Base-by-base conservation (phyloP, 2,113 vertebrate genomes). In the Mugil cephalus region DNA sequence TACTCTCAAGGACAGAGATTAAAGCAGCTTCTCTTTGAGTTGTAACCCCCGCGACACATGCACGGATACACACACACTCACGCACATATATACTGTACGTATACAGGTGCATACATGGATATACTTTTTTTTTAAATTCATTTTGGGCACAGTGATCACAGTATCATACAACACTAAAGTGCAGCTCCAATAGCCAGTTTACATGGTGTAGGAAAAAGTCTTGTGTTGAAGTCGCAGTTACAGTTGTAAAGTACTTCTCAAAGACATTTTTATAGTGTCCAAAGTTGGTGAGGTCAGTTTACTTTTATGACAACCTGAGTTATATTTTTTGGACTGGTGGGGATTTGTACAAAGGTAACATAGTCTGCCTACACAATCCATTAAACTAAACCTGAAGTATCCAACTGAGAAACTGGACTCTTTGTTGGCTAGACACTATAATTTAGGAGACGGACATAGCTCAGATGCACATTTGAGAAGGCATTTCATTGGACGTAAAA, bases 1-100 rank as follows among this genome's bases (percentile, higher is more conserved):
- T 93, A 89, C 88, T 89, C 90, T 91, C 91, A 93, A 93, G 91
- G 92, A 93, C 90, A 91, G 83, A 90, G 91, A 91, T 91, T 90
- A 91, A 91, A 92, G 85, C 76, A 66, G 82, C 61, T 90, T 88
- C 85, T 87, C 52, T 89, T 84, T 77, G 69, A 87, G 77, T 79
- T 77, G 61, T 81, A 86, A 77, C 67, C 63, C 52, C 46, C 65
- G 24, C 51, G 64, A 62, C 46, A 45, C 47, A 38, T 48, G 75
- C 61, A n/a, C n/a, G n/a, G n/a, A 73, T 52, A 76, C 21, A 76
- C 63, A 72, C 47, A 61, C 42, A 79, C n/a, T 69, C 18, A 64
- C 40, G 51, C 52, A 60, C 52, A 65, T 52, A 47, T n/a, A 39
- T 50, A 56, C 51, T 35, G 50, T 38, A 4, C 8, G 40, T 7